Conservation (phyloP, 2,888 invertebrate species). For the Schizotus pectinicornis region DNA sequence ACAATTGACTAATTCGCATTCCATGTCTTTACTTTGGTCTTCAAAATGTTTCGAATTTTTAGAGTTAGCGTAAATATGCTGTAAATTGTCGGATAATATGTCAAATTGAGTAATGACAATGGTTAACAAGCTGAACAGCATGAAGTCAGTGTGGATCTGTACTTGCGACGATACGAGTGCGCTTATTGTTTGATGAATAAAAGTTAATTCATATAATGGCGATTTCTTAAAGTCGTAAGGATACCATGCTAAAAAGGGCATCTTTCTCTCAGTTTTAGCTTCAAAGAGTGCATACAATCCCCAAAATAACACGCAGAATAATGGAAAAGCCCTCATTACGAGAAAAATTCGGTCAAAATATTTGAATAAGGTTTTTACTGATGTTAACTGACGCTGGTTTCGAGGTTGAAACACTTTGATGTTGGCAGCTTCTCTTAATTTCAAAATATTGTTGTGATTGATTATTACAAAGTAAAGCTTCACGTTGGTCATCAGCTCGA, state of each 20-base stretch:
- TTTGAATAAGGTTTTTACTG: too few relatives aligned
- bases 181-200: conserved; percentile 11
- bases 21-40: background rate
- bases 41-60: background rate
- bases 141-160: conserved; percentile 7
- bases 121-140: conserved; percentile 5
- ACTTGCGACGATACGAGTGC: too few relatives aligned
- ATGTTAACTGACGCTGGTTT: too few relatives aligned
- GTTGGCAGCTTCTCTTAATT: too few relatives aligned
- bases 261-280: conserved; percentile 1
- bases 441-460: too few relatives aligned
- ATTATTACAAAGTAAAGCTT: too few relatives aligned
- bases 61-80: too few relatives aligned
- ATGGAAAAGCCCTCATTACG: too few relatives aligned
- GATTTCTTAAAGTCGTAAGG: conserved; percentile 5
- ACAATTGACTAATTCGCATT: conserved; percentile 1
- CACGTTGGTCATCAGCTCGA: too few relatives aligned
- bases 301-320: background rate
- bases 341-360: too few relatives aligned
- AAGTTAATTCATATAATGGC: conserved; percentile 12
- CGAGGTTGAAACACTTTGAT: too few relatives aligned
- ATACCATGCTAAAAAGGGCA: conserved; percentile 10
- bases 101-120: conserved; percentile 12
- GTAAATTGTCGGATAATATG: conserved; percentile 8
- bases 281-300: background rate